Evolutionary conservation across 2,113 vertebrate species (phyloP), one percentile per base, ranked within the genome.

Genomic region (Bungarus multicinctus): DNA sequence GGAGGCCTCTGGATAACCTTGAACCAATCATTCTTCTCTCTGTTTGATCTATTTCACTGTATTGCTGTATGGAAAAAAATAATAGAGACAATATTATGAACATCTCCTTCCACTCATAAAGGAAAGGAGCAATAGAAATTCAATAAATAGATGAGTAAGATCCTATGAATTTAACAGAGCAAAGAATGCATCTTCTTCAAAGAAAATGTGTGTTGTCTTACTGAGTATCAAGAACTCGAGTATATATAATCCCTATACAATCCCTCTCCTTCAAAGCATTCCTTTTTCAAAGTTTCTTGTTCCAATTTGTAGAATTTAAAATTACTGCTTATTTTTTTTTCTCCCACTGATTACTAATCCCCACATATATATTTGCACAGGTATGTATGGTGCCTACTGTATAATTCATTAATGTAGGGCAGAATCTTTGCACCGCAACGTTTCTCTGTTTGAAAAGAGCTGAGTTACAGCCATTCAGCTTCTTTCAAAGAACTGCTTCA

Each of bases 371-470:
- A 53, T 81, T 89, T 55, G 50, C 88, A 60, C 87, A 88, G 50
- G 50, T 9, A 11, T 92, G 53, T 50, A 30, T 92, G 27, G 50
- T 87, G 69, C 91, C 91, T 88, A 43, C 54, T 89, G 30, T 88
- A 89, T 54, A 88, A 88, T 50, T 88, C 87, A 54, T 43, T 54
- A 74, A 89, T 74, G 54, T 30, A 87, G 54, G 9, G 10, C 54
- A 23, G 47, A 74, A 55, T 25, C 43, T 45, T 85, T 92, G 52
- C 53, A 57, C 53, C 30, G 53, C 50, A 58, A 89, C 3, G 5
- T 53, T 45, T 43, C 74, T 47, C 20, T 27, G 57, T 57, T 93
- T 94, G 93, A 85, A 91, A 93, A 30, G 89, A 85, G 18, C 25
- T 34, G 55, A 39, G 1, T 22, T 58, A 74, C 91, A 74, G 5